Conservation (phyloP, 2,888 invertebrate genomes). For the Parnassius orleans region DNA sequence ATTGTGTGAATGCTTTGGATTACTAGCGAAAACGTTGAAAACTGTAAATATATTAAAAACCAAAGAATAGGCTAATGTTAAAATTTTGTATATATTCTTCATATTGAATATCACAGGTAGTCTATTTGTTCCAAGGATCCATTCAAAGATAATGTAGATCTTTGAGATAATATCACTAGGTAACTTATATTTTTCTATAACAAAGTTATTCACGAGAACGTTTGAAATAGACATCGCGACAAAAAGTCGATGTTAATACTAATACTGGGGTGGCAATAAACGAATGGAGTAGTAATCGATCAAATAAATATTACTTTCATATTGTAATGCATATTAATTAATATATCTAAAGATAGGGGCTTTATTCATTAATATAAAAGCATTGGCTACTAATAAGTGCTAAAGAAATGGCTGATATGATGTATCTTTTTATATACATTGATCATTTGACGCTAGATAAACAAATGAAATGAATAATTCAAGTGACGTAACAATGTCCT, state of each 20-base stretch:
- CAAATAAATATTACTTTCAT: too few relatives aligned
- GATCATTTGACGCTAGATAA: too few relatives aligned
- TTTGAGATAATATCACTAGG: conserved; percentile 29
- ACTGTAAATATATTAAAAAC: conserved; percentile 13
- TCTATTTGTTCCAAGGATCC: conserved; percentile 31
- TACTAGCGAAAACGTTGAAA: conserved; percentile 2
- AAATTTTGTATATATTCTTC: conserved; percentile 15
- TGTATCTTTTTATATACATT: too few relatives aligned
- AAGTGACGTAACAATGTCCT: too few relatives aligned
- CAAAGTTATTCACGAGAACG: conserved; percentile 27
- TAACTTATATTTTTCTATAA: conserved; percentile 21
- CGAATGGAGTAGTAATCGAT: not conserved
- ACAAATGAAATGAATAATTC: too few relatives aligned
- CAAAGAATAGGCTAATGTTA: conserved; percentile 15
- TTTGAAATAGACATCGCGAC: conserved; percentile 26
- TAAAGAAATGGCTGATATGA: too few relatives aligned
- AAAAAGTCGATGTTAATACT: not conserved
- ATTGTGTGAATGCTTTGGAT: not conserved
- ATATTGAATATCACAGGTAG: conserved; percentile 27
- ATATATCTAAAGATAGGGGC: too few relatives aligned
- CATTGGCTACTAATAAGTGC: too few relatives aligned
- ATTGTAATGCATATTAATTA: too few relatives aligned
- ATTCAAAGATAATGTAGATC: conserved; percentile 26
- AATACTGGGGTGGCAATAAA: not conserved
- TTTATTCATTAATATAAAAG: too few relatives aligned